Evolutionary conservation across 2,888 invertebrate species (phyloP), one percentile per base, ranked within the genome.

Genomic region (Ganaspis brasiliensis): DNA sequence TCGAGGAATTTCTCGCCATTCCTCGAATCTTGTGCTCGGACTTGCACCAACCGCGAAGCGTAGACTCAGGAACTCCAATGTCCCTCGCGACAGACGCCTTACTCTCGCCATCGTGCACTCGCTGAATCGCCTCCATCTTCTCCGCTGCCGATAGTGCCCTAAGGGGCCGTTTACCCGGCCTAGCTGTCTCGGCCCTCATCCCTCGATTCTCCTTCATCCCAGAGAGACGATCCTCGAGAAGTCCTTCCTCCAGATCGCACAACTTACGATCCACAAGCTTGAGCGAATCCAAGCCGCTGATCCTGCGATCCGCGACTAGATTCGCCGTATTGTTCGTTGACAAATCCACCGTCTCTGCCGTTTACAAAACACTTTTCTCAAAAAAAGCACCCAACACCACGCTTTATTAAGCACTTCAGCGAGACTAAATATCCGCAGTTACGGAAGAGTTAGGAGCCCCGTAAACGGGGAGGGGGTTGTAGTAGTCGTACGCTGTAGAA

Each of bases 31-130:
- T 97, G 86, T 96, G 95, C 89, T 96, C 96, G 88, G 96, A 96
- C 91, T 97, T 97, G 92, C 97, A 97, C 97, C 97, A 97, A 77
- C 97, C 97, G 2, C 97, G 93, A 16, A 97, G 92, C 9, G 97
- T 97, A 2, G 96, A 97, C 91, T 97, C 97, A 0, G 97, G 97
- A 19, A 97, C 96, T 45, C 96, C 96, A 88, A 97, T 96, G 90
- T 96, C 96, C 2, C 97, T 93, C 1, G 97, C 97, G 1, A 97
- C 97, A 0, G 96, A 96, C 2, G 97, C 97, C 88, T 97, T 97
- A 75, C 96, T 96, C 91, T 97, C 96, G 72, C 97, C 97, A 90
- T 96, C 95, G 92, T 96, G 96, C 59, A 97, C 96, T 82, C 97
- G 93, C 86, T 96, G 94, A 84, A 97, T 96, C 49, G 97, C 96